Conservation (phyloP, 2,113 vertebrate genomes). For the Hiodon alosoides region DNA sequence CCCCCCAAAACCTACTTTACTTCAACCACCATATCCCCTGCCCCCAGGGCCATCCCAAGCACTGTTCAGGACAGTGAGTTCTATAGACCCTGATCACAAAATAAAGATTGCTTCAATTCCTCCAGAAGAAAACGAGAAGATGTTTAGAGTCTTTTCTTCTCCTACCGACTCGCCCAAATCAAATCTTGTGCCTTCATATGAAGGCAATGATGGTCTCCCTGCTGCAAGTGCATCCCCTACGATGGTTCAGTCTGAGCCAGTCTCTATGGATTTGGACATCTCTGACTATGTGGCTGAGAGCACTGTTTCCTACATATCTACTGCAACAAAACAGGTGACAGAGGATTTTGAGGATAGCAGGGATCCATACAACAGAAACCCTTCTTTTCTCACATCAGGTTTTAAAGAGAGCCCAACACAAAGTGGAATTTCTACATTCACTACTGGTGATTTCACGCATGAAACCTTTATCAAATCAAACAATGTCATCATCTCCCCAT, state of each 20-base stretch:
- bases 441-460: neutral
- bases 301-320: neutral
- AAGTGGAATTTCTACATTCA: neutral
- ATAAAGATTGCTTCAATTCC: neutral
- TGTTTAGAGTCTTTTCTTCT: neutral
- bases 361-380: neutral
- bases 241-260: neutral
- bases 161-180: neutral
- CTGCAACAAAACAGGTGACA: neutral
- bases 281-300: neutral
- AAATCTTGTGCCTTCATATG: neutral
- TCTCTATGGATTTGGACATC: neutral
- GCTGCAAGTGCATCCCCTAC: neutral
- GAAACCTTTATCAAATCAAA: neutral
- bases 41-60: neutral
- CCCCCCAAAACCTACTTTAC: conserved; percentile 9
- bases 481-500: neutral
- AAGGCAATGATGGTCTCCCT: neutral
- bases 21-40: neutral
- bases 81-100: conserved; percentile 3
- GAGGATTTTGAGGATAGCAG: neutral
- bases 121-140: neutral
- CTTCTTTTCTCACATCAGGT: neutral
- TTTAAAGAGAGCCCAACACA: conserved; percentile 1
- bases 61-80: neutral